A percentile compares a stretch with the other conserved stretches of the same genome.
phyloP scores from a whole-genome alignment of 2,113 vertebrate genomes.

The Circaetus gallicus region DNA sequence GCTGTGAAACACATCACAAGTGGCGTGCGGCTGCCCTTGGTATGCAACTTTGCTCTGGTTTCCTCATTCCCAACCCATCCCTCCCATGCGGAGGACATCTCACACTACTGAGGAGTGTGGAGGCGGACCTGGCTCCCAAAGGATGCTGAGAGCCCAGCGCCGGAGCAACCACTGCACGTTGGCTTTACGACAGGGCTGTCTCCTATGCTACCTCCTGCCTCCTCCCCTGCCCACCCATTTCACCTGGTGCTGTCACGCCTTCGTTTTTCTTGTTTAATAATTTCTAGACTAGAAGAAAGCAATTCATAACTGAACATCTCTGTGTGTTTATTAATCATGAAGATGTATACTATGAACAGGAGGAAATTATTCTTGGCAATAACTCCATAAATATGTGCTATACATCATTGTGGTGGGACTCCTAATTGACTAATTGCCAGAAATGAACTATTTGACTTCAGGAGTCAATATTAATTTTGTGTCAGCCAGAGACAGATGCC shows the following conservation, averaged over 20 bases:
- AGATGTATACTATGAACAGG: neutral
- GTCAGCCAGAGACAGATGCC: neutral
- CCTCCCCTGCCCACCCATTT: neutral
- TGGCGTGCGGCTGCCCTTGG: neutral
- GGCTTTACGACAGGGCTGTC: neutral
- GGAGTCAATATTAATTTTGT: neutral
- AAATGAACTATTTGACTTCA: neutral
- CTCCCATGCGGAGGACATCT: neutral
- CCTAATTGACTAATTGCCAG: neutral
- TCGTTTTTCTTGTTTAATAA: neutral
- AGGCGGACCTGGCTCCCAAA: neutral
- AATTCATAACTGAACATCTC: neutral
- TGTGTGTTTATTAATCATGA: neutral
- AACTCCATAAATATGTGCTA: neutral
- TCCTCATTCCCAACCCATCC: neutral
- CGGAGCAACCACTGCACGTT: fast-evolving
- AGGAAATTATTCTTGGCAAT: neutral
- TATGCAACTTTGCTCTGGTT: neutral
- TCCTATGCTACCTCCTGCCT: neutral
- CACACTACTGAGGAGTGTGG: fast-evolving
- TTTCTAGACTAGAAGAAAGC: neutral
- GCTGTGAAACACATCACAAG: neutral
- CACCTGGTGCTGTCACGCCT: neutral
- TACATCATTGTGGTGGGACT: neutral
- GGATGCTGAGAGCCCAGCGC: neutral